Conservation (phyloP, 2,888 invertebrate genomes). For the Pammene fasciana region DNA sequence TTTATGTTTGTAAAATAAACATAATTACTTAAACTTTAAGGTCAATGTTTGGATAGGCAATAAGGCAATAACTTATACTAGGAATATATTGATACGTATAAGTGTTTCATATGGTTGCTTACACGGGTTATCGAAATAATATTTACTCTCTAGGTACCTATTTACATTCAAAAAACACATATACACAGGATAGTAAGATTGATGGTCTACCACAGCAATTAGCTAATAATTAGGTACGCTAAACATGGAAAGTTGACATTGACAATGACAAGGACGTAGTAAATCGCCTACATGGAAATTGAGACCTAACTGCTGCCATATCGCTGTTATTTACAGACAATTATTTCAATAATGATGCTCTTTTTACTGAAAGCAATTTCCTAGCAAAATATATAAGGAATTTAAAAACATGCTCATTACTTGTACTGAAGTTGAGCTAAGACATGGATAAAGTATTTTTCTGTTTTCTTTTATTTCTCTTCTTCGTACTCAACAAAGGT, state of each 20-base stretch:
- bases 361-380: constrained; percentile 43
- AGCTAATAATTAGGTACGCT: background rate
- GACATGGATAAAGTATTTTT: constrained; percentile 49
- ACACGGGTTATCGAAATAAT: too few species aligned
- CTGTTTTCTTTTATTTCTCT: constrained; percentile 40
- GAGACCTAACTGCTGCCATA: constrained; percentile 50
- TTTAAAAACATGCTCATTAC: constrained; percentile 46
- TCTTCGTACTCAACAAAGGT: constrained; percentile 38
- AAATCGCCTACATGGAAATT: constrained; percentile 39
- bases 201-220: too few species aligned
- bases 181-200: too few species aligned
- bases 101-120: too few species aligned
- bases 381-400: constrained; percentile 51
- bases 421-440: constrained; percentile 44
- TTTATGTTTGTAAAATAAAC: too few species aligned
- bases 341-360: constrained; percentile 46
- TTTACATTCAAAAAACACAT: too few species aligned
- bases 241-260: constrained; percentile 37
- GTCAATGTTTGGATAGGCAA: too few species aligned
- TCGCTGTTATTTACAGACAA: constrained; percentile 50
- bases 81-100: too few species aligned
- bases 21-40: too few species aligned
- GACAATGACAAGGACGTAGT: constrained; percentile 38
- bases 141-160: too few species aligned
- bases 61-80: too few species aligned